Percentiles rank a stretch among this genome's conserved stretches.
These are phyloP conservation scores for Urocyon cinereoargenteus DNA, from an alignment of 2,797 vertebrate genomes.

Conservation along the genomic window DNA sequence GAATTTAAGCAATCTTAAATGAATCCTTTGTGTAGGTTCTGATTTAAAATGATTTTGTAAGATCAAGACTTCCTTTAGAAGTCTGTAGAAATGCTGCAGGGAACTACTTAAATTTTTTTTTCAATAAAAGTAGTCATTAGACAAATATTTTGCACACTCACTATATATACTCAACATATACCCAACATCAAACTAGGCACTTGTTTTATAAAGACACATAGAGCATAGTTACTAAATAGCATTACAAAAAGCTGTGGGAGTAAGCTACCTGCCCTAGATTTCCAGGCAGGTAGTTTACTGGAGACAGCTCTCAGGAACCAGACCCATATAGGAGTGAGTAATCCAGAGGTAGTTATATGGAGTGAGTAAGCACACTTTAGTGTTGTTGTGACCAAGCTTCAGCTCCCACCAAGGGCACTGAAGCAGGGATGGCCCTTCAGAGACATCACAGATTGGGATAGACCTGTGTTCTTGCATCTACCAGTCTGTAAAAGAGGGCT, in stretches of 20 bases:
- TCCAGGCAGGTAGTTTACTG: background rate
- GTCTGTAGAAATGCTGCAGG: background rate
- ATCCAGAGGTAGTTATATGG: background rate
- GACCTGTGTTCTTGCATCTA: background rate
- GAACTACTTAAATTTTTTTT: background rate
- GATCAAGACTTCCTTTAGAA: background rate
- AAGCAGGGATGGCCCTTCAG: background rate
- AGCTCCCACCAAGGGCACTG: background rate
- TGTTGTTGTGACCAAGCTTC: background rate
- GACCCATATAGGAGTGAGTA: background rate
- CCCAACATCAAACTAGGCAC: background rate
- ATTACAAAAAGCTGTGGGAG: background rate
- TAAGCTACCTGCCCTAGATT: background rate
- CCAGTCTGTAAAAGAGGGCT: background rate
- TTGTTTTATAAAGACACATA: background rate
- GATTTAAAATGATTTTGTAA: background rate
- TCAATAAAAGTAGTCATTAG: background rate
- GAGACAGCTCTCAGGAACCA: background rate
- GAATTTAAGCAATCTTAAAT: background rate
- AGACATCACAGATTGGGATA: background rate
- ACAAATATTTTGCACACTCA: background rate
- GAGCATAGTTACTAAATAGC: background rate
- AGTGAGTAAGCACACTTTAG: background rate
- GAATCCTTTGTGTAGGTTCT: background rate
- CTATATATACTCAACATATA: too few species aligned